Evolutionary conservation across 1,140 invertebrate genomes (phyloP).

Genomic region (Ericerus pela): DNA sequence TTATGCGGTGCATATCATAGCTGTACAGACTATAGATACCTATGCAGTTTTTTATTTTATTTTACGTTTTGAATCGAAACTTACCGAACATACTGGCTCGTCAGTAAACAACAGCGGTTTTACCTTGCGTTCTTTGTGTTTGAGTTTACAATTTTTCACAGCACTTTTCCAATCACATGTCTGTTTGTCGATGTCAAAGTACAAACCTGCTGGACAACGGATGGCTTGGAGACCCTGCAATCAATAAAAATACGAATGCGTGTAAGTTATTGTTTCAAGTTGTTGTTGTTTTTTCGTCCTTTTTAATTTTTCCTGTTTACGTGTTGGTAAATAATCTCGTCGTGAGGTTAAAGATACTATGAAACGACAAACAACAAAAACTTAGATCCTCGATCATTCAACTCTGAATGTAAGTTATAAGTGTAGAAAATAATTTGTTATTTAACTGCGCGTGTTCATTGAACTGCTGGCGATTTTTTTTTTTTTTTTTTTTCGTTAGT

Average conservation of each 20-base stretch:
- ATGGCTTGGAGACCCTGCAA: conserved; percentile 74
- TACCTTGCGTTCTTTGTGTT: conserved; percentile 76
- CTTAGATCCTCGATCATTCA: too few relatives aligned
- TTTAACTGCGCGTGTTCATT: too few relatives aligned
- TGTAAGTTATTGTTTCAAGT: too few relatives aligned
- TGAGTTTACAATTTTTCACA: conserved; percentile 83
- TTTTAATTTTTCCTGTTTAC: too few relatives aligned
- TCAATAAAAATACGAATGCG: conserved; percentile 13
- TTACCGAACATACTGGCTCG: conserved; percentile 61
- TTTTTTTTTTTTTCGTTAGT: too few relatives aligned
- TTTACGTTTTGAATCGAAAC: neutral
- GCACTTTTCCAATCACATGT: conserved; percentile 90
- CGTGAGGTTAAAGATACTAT: too few relatives aligned
- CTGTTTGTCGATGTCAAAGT: conserved; percentile 90
- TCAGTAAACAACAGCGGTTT: conserved; percentile 80
- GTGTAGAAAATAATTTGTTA: too few relatives aligned
- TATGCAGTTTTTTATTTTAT: neutral
- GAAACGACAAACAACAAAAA: too few relatives aligned
- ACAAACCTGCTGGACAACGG: conserved; percentile 79
- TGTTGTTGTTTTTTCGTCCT: too few relatives aligned
- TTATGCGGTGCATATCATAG: neutral
- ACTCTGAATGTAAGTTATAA: too few relatives aligned
- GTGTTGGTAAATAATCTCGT: too few relatives aligned
- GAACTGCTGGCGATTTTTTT: too few relatives aligned
- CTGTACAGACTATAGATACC: neutral